Conservation (phyloP, 2,888 invertebrate genomes). For the Trichogramma dendrolimi region DNA sequence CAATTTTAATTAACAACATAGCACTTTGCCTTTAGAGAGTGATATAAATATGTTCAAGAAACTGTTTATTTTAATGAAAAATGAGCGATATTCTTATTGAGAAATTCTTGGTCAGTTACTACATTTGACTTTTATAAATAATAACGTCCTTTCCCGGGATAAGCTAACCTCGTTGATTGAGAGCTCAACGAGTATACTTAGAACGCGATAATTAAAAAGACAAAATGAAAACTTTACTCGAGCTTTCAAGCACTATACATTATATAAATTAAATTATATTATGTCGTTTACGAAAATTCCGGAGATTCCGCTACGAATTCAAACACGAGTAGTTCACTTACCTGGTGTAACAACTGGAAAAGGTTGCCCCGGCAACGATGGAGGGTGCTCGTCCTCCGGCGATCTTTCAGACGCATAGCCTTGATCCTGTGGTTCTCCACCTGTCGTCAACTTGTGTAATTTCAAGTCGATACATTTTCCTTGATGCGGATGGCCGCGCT, state of each 20-base stretch:
- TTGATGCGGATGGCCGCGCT: conserved; percentile 5
- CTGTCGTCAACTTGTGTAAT: conserved; percentile 40
- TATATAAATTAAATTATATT: not conserved
- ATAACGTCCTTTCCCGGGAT: too few species aligned
- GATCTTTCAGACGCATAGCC: conserved; percentile 74
- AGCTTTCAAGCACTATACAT: too few species aligned
- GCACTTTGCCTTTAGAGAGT: too few species aligned
- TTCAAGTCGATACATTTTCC: conserved; percentile 38
- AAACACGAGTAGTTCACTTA: conserved; percentile 46
- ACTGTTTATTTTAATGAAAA: too few species aligned
- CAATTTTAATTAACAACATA: too few species aligned
- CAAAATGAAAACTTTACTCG: not conserved
- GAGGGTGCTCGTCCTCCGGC: conserved; percentile 73
- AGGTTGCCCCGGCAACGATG: conserved; percentile 59
- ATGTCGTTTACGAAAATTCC: not conserved
- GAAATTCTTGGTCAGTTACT: too few species aligned
- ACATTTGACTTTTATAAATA: too few species aligned
- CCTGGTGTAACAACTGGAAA: conserved; percentile 70
- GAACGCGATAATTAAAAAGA: not conserved
- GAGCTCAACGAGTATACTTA: not conserved
- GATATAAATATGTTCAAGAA: too few species aligned
- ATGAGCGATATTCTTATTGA: too few species aligned
- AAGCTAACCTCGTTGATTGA: not conserved
- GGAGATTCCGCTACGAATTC: not conserved
- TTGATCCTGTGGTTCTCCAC: conserved; percentile 58